Evolutionary conservation across 2,888 invertebrate genomes (phyloP).

Genomic region (Athalia cordata): DNA sequence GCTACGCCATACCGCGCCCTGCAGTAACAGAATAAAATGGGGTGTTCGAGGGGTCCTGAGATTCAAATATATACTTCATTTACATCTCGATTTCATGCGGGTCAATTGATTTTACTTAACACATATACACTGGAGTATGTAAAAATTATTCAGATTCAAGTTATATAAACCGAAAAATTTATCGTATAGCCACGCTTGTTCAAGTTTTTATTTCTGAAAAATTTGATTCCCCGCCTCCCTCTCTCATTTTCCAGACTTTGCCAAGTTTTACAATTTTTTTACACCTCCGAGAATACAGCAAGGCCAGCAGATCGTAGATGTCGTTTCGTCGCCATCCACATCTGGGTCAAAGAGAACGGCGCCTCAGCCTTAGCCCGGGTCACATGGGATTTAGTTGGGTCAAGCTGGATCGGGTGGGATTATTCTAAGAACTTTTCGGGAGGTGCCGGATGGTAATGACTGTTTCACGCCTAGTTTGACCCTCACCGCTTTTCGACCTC

Average conservation of each 20-base stretch:
- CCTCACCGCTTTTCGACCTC: neutral
- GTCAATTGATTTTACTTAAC: too few relatives aligned
- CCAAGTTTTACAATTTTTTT: neutral
- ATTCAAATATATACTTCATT: too few relatives aligned
- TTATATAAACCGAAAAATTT: too few relatives aligned
- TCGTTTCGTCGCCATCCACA: neutral
- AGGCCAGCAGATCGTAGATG: neutral
- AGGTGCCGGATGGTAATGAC: conserved; percentile 4
- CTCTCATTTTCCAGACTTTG: too few relatives aligned
- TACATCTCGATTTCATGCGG: too few relatives aligned
- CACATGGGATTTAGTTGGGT: conserved; percentile 8
- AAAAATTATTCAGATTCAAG: too few relatives aligned
- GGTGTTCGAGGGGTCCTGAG: too few relatives aligned
- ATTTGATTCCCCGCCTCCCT: too few relatives aligned
- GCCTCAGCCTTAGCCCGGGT: neutral
- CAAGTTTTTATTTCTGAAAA: too few relatives aligned
- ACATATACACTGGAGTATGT: too few relatives aligned
- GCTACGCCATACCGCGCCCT: neutral
- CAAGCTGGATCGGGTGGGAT: conserved; percentile 10
- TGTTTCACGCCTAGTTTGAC: neutral
- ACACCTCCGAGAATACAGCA: neutral
- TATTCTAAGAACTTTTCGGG: conserved; percentile 4
- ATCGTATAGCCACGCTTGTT: too few relatives aligned
- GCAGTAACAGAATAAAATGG: too few relatives aligned
- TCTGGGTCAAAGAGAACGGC: neutral